Conservation (phyloP, 92 coral and sea anemone species). For the Pocillopora meandrina region DNA sequence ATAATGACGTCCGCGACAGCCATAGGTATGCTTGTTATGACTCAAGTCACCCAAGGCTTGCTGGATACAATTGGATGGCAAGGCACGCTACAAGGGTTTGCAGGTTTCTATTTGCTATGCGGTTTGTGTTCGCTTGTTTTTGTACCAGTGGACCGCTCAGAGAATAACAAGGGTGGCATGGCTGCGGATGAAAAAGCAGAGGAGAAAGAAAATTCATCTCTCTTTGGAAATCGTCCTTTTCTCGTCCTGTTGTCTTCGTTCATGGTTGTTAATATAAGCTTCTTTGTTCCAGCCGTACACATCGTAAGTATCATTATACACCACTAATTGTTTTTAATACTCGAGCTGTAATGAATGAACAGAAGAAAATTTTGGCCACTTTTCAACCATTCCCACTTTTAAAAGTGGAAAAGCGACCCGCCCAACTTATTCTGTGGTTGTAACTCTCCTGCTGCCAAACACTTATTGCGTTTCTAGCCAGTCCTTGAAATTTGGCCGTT, state of each 20-base stretch:
- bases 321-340: too few relatives aligned
- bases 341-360: too few relatives aligned
- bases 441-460: too few relatives aligned
- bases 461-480: too few relatives aligned
- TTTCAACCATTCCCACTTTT: too few relatives aligned
- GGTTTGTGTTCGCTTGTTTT: slow-evolving; percentile 26
- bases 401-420: too few relatives aligned
- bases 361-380: too few relatives aligned
- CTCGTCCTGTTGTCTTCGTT: slow-evolving; percentile 40
- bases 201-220: slow-evolving; percentile 1
- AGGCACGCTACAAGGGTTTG: slow-evolving; percentile 23
- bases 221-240: slow-evolving; percentile 44
- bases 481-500: too few relatives aligned
- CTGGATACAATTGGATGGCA: slow-evolving; percentile 39
- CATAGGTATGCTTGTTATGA: slow-evolving; percentile 29
- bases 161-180: background rate
- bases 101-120: slow-evolving; percentile 13
- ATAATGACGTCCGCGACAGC: slow-evolving; percentile 35
- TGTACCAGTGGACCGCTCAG: slow-evolving; percentile 1
- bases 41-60: slow-evolving; percentile 36
- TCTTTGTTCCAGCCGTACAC: slow-evolving; percentile 34
- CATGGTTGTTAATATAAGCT: slow-evolving; percentile 40
- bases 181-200: background rate
- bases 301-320: slow-evolving; percentile 25
- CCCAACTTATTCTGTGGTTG: too few relatives aligned